These are phyloP conservation scores for Coelopa frigida DNA, from an alignment of 1,140 invertebrate genomes.

Conservation along the genomic window DNA sequence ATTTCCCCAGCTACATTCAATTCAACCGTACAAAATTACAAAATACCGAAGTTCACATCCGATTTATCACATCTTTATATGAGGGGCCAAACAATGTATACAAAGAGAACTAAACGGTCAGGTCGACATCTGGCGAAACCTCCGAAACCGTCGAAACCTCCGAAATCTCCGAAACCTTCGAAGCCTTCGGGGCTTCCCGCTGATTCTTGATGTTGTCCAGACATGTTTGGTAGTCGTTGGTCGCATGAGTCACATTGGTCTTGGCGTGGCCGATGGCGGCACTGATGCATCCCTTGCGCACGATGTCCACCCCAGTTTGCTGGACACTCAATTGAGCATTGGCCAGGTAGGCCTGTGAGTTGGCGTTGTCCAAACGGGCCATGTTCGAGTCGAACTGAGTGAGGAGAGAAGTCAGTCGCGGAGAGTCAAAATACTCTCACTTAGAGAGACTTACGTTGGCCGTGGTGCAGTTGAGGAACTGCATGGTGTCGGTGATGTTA, in stretches of 20 bases:
- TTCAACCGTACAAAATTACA: too few relatives aligned
- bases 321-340: slow-evolving; percentile 1
- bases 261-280: slow-evolving; percentile 2
- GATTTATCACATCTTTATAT: too few relatives aligned
- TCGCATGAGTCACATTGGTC: neutral
- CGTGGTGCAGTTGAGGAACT: slow-evolving; percentile 2
- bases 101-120: too few relatives aligned
- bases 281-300: slow-evolving; percentile 1
- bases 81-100: too few relatives aligned
- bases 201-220: too few relatives aligned
- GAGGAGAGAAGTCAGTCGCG: neutral
- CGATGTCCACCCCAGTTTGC: neutral
- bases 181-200: too few relatives aligned
- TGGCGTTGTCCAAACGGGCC: neutral
- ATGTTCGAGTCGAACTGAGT: slow-evolving; percentile 1
- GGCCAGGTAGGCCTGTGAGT: neutral
- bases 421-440: too few relatives aligned
- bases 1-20: too few relatives aligned
- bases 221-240: slow-evolving; percentile 6
- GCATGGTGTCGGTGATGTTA: neutral
- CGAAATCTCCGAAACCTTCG: too few relatives aligned
- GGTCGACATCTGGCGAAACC: too few relatives aligned
- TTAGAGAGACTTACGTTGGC: neutral
- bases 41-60: too few relatives aligned
- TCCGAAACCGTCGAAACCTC: too few relatives aligned